Evolutionary conservation across 2,888 invertebrate genomes (phyloP), one percentile per base, ranked within the genome.

Genomic region (Polyommatus iphigenia): DNA sequence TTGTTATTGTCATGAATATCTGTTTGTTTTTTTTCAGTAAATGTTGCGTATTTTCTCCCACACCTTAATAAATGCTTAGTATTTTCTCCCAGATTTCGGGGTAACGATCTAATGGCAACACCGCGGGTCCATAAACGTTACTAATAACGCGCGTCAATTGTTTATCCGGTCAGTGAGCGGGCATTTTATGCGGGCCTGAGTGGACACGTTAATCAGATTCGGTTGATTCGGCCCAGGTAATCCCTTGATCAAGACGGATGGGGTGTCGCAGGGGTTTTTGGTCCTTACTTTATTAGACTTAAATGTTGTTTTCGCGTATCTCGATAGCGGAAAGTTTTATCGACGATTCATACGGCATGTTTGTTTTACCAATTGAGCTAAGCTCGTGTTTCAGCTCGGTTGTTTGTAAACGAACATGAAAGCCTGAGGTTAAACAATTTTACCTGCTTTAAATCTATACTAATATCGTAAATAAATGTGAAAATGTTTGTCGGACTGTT

Each of bases 121-220:
- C 18, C 24, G 24, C 62, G 57, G 24, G 62, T 73, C 18, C 36
- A 73, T 73, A 78, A 78, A 59, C 73, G 59, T 62, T 24, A 73
- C 78, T 78, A 59, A 78, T 78, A 77, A 72, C 72, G 77, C 72
- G 72, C 57, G 72, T 72, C 77, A 72, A 77, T 72, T 77, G 72
- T 72, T 77, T 77, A 57, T 77, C 62, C 78, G 78, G 73, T 73
- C 73, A 72, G 24, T 24, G 41, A 62, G 72, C 78, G n/a, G 83
- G 82, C 85, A 82, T 84, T 85, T 87, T 86, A 85, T 85, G 84
- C 85, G 85, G 85, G 84, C 84, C 82, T 83, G 83, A 82, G 82
- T 82, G 83, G 81, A 76, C 79, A 79, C 85, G 84, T 87, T 85
- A 85, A 86, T 87, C 87, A 87, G 84, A 83, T 86, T 84, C 85